phyloP scores from a whole-genome alignment of 2,888 invertebrate genomes.

The Pyrgus malvae region DNA sequence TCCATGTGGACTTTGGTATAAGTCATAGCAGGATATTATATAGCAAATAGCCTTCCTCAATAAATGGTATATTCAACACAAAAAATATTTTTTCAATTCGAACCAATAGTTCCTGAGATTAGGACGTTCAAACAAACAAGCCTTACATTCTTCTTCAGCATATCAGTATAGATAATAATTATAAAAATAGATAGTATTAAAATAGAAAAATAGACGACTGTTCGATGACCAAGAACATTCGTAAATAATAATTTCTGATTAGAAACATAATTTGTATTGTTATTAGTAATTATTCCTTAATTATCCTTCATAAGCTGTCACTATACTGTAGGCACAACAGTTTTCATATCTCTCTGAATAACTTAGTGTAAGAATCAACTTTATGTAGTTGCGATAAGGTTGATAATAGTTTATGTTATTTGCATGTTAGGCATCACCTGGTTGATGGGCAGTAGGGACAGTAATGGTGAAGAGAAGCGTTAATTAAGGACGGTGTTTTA shows the following conservation, averaged over 20 bases:
- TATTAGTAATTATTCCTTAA: conserved; percentile 28
- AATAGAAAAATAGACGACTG: no score
- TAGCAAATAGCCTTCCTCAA: no score
- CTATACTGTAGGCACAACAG: conserved; percentile 6
- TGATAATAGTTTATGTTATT: neutral
- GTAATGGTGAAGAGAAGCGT: conserved; percentile 29
- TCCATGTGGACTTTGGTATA: no score
- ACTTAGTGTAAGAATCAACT: neutral
- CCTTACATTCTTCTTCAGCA: no score
- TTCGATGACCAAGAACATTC: neutral
- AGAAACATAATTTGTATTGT: conserved; percentile 9
- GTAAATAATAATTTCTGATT: neutral
- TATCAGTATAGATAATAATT: no score
- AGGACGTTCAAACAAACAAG: no score
- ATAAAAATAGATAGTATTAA: no score
- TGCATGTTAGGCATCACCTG: conserved; percentile 2
- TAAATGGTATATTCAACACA: no score
- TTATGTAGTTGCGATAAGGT: neutral
- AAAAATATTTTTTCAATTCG: no score
- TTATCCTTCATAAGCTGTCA: conserved; percentile 28
- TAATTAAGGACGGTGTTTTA: conserved; percentile 46
- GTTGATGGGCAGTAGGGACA: conserved; percentile 12
- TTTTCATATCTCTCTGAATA: neutral
- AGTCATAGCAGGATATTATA: no score
- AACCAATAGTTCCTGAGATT: no score